Base-by-base conservation (phyloP, 2,113 vertebrate genomes). In the Xenus cinereus region DNA sequence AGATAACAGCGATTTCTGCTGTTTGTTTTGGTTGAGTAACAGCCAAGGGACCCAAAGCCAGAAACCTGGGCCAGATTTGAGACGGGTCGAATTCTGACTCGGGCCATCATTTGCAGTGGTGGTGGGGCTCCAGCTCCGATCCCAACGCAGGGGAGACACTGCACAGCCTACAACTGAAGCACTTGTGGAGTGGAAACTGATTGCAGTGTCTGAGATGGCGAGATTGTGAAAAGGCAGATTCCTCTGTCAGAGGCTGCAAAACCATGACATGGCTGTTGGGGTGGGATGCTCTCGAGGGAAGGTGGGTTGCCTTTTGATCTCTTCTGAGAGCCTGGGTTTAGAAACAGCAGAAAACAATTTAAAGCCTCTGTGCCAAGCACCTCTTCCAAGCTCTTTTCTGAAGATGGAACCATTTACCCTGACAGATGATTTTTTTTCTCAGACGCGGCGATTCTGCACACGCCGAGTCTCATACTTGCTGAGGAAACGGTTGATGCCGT, bases 401-500 rank as follows among this genome's bases (percentile, higher is more conserved):
- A 73, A 68, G 89, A 84, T 95, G 96, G 94, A 93, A 96, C 76
- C 69, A 5, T 71, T 95, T 91, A 57, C 30, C 37, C 76, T 92
- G 96, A 93, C 83, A 90, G 93, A 60, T 48, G 46, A 48, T 77
- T 64, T 15, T 15, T 89, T 57, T 54, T 11, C 69, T 39, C 85
- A 48, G 88, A 50, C 27, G 1, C 1, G 79, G 88, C 27, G 63
- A 66, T 91, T 59, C 81, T 37, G 80, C 28, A n/a, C 41, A 41
- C 4, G 7, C 92, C 14, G 22, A 54, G 64, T 50, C 95, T 97
- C 93, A 96, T 95, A 9, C 95, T 90, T 20, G 53, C 86, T 64
- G 92, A 97, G 96, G 96, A 95, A 89, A 92, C 12, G 51, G 28
- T 16, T 96, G 97, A 97, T 97, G 95, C 85, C 16, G 1, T 22